phyloP scores from a whole-genome alignment of 2,888 invertebrate species.

The Hyles lineata region DNA sequence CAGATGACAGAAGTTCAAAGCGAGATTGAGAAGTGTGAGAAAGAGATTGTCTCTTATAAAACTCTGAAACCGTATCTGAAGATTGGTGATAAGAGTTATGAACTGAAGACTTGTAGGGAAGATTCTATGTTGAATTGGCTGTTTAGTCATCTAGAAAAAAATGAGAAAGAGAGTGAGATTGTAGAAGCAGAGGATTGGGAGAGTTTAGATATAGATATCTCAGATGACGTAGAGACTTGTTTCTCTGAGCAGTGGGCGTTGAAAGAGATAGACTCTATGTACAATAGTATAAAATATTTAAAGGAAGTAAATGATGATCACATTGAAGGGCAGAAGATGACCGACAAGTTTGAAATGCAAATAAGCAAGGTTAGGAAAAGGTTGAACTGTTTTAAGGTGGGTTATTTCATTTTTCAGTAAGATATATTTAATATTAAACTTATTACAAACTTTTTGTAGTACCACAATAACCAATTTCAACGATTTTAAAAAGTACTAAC shows the following conservation, averaged over 20 bases:
- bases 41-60: constrained; percentile 64
- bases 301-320: constrained; percentile 62
- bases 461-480: no score
- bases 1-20: constrained; percentile 69
- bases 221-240: constrained; percentile 59
- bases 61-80: constrained; percentile 60
- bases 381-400: constrained; percentile 70
- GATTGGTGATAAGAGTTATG: constrained; percentile 50
- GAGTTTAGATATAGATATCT: constrained; percentile 47
- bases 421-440: neutral
- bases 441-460: no score
- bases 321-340: constrained; percentile 58
- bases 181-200: constrained; percentile 57
- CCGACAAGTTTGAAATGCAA: constrained; percentile 57
- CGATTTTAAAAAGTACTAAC: no score
- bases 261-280: constrained; percentile 69
- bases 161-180: constrained; percentile 35
- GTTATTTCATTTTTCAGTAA: neutral
- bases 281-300: constrained; percentile 65
- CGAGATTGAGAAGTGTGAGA: constrained; percentile 74
- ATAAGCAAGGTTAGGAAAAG: constrained; percentile 60
- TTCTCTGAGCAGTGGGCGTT: constrained; percentile 70
- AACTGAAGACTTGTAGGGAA: constrained; percentile 58
- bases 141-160: constrained; percentile 57
- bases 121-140: constrained; percentile 71